A percentile compares a stretch with the other conserved stretches of the same genome.
phyloP scores from a whole-genome alignment of 2,888 invertebrate species.

The Abrostola tripartita region DNA sequence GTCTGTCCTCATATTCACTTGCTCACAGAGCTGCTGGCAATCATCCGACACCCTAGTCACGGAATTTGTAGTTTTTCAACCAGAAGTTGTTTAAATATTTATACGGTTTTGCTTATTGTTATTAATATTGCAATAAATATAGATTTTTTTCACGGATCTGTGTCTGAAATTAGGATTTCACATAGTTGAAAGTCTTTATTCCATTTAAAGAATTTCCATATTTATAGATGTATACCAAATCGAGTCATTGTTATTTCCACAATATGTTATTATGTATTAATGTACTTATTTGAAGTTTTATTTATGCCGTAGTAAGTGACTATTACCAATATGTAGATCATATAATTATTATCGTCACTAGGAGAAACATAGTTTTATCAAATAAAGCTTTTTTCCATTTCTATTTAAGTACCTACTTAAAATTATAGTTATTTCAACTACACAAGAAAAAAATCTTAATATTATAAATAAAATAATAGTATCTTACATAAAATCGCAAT shows the following conservation, averaged over 20 bases:
- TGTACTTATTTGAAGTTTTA: constrained; percentile 5
- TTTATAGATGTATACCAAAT: constrained; percentile 31
- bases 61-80: constrained; percentile 93
- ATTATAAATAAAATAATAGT: neutral
- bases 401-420: too few species aligned
- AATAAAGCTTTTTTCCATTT: neutral
- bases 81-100: constrained; percentile 86
- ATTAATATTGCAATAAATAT: too few species aligned
- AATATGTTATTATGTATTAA: constrained; percentile 5
- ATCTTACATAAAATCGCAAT: constrained; percentile 3
- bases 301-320: neutral
- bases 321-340: neutral
- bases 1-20: constrained; percentile 95
- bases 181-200: too few species aligned
- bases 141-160: too few species aligned
- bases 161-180: too few species aligned
- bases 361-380: neutral
- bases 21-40: constrained; percentile 95
- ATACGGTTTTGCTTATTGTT: neutral
- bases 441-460: too few species aligned
- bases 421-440: too few species aligned
- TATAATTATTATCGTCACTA: neutral
- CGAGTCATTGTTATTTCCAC: constrained; percentile 24
- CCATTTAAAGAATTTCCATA: constrained; percentile 11
- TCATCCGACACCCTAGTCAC: constrained; percentile 90